Percentiles rank a stretch among this genome's conserved stretches.
These are phyloP conservation scores for Rhynchotus rufescens DNA, from an alignment of 2,797 vertebrate species.

Conservation along the genomic window DNA sequence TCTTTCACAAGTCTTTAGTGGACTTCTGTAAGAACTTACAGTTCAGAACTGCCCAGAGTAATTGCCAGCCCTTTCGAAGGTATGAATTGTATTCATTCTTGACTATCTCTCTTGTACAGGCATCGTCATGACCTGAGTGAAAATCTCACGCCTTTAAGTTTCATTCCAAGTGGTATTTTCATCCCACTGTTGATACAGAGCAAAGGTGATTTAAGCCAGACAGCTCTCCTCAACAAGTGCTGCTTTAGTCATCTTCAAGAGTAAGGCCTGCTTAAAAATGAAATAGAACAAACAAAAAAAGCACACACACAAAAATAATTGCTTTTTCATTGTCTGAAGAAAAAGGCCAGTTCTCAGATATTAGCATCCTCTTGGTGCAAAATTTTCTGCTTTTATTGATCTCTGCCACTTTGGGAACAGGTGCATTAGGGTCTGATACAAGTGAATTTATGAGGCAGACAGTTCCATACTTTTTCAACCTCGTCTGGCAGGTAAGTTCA, in stretches of 20 bases:
- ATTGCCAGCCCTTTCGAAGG: constrained; percentile 1
- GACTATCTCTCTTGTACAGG: constrained; percentile 10
- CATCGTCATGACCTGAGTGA: neutral
- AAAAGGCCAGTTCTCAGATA: neutral
- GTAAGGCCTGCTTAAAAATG: neutral
- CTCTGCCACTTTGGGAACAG: constrained; percentile 10
- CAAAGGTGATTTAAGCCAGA: neutral
- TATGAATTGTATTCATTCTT: neutral
- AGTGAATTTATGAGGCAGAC: constrained; percentile 33
- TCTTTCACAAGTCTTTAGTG: neutral
- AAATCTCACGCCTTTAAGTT: neutral
- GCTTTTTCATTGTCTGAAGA: neutral
- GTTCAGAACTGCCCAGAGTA: neutral
- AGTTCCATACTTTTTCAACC: constrained; percentile 23
- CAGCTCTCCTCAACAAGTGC: neutral
- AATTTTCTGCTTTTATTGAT: constrained; percentile 23
- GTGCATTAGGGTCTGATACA: neutral
- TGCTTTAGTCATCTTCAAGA: neutral
- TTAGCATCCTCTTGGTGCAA: neutral
- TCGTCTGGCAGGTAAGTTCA: constrained; percentile 28
- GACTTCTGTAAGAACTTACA: neutral
- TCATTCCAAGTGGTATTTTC: neutral
- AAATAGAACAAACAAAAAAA: neutral
- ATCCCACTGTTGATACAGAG: neutral
- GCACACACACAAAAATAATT: neutral